Percentiles rank a stretch among this genome's conserved stretches.
phyloP scores from a whole-genome alignment of 2,888 invertebrate species.

The Agrochola lota region DNA sequence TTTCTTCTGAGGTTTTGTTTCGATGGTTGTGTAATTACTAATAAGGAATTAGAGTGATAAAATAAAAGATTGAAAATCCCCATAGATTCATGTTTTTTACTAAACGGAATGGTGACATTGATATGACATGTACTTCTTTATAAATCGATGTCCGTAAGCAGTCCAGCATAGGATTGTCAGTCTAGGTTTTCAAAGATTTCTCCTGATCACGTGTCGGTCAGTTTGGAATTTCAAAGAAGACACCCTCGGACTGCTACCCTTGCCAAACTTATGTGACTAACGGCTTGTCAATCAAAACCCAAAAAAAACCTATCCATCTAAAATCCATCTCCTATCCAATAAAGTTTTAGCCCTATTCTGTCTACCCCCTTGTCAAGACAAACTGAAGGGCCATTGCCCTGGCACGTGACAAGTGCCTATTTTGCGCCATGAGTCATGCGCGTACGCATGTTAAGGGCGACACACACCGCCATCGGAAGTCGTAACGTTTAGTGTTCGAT shows the following conservation, averaged over 20 bases:
- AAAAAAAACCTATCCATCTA: background rate
- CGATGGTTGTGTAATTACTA: background rate
- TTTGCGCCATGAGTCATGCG: constrained; percentile 69
- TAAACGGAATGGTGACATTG: background rate
- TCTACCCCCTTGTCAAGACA: constrained; percentile 5
- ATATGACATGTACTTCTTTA: background rate
- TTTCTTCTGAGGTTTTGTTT: background rate
- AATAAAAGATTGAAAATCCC: background rate
- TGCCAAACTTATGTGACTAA: background rate
- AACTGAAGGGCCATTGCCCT: constrained; percentile 65
- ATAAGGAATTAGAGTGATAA: background rate
- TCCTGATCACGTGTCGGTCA: background rate
- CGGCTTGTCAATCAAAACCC: background rate
- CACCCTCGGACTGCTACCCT: background rate
- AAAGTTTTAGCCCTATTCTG: background rate
- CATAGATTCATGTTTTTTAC: background rate
- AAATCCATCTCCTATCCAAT: background rate
- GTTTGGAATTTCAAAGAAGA: background rate
- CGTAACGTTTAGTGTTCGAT: constrained; percentile 43
- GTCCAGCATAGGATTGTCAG: background rate
- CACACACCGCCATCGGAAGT: constrained; percentile 60
- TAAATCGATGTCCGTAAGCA: background rate
- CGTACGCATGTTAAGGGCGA: constrained; percentile 58
- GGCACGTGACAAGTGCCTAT: constrained; percentile 70
- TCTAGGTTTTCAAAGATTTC: background rate